Evolutionary conservation across 2,113 vertebrate species (phyloP).

Genomic region (Cisticola juncidis): DNA sequence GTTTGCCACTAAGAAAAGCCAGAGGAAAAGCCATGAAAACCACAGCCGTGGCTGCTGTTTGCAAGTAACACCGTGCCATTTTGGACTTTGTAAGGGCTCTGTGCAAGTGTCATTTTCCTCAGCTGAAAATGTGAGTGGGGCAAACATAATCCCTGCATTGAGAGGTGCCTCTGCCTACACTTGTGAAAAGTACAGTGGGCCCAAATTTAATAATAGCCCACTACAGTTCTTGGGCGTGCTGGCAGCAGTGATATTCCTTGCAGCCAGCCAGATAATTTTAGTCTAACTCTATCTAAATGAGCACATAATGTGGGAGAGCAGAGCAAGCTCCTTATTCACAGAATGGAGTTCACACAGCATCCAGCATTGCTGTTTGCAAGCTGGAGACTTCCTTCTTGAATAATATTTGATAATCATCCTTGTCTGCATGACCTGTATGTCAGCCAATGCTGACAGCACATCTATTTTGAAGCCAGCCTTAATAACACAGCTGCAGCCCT

Average conservation of each 20-base stretch:
- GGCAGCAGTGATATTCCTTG: neutral
- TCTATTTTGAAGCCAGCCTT: neutral
- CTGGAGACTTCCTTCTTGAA: neutral
- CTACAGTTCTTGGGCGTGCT: neutral
- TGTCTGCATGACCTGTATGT: neutral
- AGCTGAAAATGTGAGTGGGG: neutral
- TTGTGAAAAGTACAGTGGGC: neutral
- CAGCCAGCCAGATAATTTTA: neutral
- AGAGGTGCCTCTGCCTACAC: neutral
- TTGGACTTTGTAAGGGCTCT: neutral
- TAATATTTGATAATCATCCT: neutral
- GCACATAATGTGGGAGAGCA: neutral
- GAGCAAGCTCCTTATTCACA: neutral
- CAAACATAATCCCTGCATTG: neutral
- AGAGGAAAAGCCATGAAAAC: neutral
- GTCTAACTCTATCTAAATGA: neutral
- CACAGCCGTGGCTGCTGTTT: neutral
- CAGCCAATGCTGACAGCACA: neutral
- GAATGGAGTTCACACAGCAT: neutral
- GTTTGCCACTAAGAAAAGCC: neutral
- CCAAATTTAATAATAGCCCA: neutral
- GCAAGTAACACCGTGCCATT: neutral
- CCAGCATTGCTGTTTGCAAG: neutral
- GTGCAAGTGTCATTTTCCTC: neutral
- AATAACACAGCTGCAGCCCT: constrained; percentile 6